Conservation (phyloP, 2,113 vertebrate species). For the Copsychus sechellarum region DNA sequence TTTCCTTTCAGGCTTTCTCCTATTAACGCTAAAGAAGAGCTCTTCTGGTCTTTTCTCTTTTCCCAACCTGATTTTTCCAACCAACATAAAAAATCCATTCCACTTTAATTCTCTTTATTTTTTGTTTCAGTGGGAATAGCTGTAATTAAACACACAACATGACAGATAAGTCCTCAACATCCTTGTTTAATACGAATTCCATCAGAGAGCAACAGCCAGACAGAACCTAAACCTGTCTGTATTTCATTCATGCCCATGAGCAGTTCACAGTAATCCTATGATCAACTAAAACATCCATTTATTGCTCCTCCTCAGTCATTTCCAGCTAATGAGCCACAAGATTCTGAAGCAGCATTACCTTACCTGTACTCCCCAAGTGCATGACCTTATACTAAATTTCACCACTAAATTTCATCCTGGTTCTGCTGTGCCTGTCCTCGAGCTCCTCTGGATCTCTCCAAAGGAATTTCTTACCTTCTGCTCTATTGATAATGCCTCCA, state of each 20-base stretch:
- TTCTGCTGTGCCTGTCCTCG: neutral
- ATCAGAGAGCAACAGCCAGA: neutral
- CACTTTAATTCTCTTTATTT: neutral
- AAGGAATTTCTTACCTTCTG: neutral
- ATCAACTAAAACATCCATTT: neutral
- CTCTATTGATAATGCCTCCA: neutral
- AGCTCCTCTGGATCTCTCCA: neutral
- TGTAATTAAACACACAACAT: neutral
- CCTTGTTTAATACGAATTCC: neutral
- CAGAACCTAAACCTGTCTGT: neutral
- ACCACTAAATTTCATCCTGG: neutral
- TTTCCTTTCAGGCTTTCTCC: neutral
- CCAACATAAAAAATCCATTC: neutral
- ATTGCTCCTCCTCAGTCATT: neutral
- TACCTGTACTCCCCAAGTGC: neutral
- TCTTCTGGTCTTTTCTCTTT: neutral
- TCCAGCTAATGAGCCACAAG: neutral
- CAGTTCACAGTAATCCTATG: neutral
- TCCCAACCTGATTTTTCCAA: neutral
- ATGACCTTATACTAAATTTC: neutral
- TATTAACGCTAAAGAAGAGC: neutral
- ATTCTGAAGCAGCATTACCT: neutral
- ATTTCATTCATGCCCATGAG: neutral
- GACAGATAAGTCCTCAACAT: neutral
- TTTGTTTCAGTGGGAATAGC: neutral